phyloP scores from a whole-genome alignment of 2,888 invertebrate genomes.

The Phyto melanocephala region DNA sequence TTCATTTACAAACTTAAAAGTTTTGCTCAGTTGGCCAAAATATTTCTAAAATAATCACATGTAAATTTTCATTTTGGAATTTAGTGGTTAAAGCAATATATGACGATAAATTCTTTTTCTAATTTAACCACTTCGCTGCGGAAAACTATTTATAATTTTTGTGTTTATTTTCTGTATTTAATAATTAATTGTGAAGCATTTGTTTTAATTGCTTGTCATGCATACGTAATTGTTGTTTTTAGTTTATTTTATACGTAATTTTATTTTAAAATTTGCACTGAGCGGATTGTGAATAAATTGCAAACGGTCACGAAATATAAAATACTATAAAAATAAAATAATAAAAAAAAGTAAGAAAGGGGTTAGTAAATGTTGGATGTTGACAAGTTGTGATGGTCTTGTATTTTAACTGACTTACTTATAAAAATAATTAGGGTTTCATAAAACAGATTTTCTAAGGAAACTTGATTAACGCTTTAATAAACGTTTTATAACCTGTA shows the following conservation, averaged over 20 bases:
- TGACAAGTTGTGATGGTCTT: not conserved
- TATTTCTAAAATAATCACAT: too few relatives aligned
- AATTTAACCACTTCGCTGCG: not conserved
- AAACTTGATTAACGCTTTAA: too few relatives aligned
- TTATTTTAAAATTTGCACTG: not conserved
- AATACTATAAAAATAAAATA: constrained; percentile 27
- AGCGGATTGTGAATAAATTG: not conserved
- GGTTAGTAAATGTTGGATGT: not conserved
- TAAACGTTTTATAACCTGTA: too few relatives aligned
- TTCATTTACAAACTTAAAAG: too few relatives aligned
- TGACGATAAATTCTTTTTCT: not conserved
- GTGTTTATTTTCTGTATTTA: not conserved
- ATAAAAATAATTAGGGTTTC: too few relatives aligned
- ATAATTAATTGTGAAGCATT: constrained; percentile 21
- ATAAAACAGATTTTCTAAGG: too few relatives aligned
- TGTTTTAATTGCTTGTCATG: constrained; percentile 11
- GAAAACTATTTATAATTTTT: not conserved
- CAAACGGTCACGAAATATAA: constrained; percentile 29
- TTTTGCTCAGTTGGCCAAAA: too few relatives aligned
- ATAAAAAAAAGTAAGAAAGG: not conserved
- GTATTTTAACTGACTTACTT: too few relatives aligned
- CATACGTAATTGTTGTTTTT: constrained; percentile 3
- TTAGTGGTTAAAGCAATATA: not conserved
- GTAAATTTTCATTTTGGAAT: not conserved
- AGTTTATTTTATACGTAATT: not conserved